Evolutionary conservation across 1,140 invertebrate genomes (phyloP).

Genomic region (Manduca sexta): DNA sequence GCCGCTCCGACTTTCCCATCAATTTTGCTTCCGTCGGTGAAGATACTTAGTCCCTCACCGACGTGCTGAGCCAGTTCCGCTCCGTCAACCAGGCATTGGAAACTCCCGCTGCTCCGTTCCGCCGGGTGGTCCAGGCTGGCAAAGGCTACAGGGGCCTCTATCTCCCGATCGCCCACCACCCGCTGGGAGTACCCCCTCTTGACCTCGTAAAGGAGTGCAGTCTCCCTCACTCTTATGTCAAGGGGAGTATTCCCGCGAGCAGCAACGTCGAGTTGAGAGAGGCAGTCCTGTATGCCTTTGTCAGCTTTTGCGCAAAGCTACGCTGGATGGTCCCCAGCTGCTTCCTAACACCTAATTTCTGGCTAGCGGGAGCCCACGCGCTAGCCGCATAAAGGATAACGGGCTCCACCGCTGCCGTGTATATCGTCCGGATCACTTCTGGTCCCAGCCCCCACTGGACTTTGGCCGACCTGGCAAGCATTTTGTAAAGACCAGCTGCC

Average conservation of each 20-base stretch:
- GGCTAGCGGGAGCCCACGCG: not conserved
- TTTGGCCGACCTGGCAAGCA: conserved; percentile 3
- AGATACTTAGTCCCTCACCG: conserved; percentile 4
- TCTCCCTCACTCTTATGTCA: conserved; percentile 11
- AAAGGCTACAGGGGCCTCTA: not conserved
- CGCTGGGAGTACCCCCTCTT: conserved; percentile 9
- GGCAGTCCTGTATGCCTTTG: not conserved
- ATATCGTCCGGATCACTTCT: conserved; percentile 1
- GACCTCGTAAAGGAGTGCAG: conserved; percentile 4
- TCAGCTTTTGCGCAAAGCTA: not conserved
- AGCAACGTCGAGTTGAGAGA: not conserved
- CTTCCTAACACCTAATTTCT: not conserved
- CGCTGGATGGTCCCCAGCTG: not conserved
- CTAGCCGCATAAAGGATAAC: not conserved
- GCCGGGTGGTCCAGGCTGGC: conserved; percentile 6
- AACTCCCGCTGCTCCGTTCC: not conserved
- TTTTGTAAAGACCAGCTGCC: not conserved
- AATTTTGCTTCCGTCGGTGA: conserved; percentile 21
- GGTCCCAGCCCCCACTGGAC: conserved; percentile 5
- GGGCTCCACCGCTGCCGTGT: conserved; percentile 1
- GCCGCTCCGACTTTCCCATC: conserved; percentile 21
- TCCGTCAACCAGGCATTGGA: conserved; percentile 2
- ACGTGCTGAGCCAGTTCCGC: not conserved
- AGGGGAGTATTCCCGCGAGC: conserved; percentile 8
- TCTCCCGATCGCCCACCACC: conserved; percentile 8